Evolutionary conservation across 2,888 invertebrate species (phyloP).

Genomic region (Artemia sp.): DNA sequence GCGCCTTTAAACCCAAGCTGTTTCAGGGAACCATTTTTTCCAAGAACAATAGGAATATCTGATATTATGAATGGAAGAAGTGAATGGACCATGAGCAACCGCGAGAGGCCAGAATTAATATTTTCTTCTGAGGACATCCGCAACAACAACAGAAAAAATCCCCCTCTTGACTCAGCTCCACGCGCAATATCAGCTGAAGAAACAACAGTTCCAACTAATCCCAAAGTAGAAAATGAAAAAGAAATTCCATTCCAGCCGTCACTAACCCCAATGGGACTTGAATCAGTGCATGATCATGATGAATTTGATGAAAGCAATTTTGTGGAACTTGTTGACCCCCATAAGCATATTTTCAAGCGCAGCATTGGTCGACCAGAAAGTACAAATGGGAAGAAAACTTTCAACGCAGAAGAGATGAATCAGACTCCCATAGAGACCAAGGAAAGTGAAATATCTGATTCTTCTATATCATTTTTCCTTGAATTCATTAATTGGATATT

Average conservation of each 20-base stretch:
- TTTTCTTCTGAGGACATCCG: background rate
- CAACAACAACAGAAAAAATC: background rate
- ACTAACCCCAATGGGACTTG: background rate
- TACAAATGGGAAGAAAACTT: no score
- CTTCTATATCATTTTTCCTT: no score
- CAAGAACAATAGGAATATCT: background rate
- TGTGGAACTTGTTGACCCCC: background rate
- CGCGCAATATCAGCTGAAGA: background rate
- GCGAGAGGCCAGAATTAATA: background rate
- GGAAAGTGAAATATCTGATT: no score
- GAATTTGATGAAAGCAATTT: slow-evolving; percentile 8
- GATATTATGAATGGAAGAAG: background rate
- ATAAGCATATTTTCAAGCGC: slow-evolving; percentile 1
- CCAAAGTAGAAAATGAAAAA: background rate
- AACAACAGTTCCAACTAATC: background rate
- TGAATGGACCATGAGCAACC: background rate
- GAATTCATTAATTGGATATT: no score
- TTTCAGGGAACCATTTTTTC: background rate
- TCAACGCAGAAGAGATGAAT: no score
- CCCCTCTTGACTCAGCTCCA: background rate
- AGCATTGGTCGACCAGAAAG: background rate
- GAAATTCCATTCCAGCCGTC: background rate
- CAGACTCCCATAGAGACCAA: no score
- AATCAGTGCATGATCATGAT: background rate
- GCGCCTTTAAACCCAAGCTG: background rate